Evolutionary conservation across 2,797 vertebrate genomes (phyloP).

Genomic region (Sternarchorhynchus goeldii): DNA sequence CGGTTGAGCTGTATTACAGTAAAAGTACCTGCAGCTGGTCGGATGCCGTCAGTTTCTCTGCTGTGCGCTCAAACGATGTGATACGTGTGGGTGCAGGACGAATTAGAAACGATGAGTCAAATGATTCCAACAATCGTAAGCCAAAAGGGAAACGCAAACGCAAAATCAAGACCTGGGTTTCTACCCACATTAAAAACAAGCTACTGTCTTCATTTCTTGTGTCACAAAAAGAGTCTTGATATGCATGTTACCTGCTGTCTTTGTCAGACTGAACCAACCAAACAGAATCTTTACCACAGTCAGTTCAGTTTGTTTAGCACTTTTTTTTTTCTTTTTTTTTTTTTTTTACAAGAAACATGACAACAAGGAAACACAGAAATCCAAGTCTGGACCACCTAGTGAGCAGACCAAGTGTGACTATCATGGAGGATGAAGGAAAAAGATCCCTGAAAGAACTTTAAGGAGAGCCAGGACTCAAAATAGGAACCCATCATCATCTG

Average conservation of each 20-base stretch:
- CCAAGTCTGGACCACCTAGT: neutral
- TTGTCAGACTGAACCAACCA: neutral
- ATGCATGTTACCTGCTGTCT: constrained; percentile 4
- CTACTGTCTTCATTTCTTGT: constrained; percentile 7
- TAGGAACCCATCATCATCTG: too few species aligned
- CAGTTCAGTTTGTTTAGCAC: neutral
- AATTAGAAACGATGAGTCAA: constrained; percentile 53
- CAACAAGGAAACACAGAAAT: constrained; percentile 7
- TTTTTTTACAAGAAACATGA: neutral
- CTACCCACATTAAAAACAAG: constrained; percentile 35
- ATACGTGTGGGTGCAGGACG: constrained; percentile 30
- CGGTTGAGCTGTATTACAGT: constrained; percentile 18
- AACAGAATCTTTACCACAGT: neutral
- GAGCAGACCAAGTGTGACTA: constrained; percentile 6
- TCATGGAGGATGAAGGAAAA: neutral
- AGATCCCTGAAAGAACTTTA: neutral
- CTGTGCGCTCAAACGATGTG: constrained; percentile 33
- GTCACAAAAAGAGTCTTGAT: constrained; percentile 15
- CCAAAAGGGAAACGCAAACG: constrained; percentile 30
- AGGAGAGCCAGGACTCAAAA: too few species aligned
- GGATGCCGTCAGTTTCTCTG: constrained; percentile 42
- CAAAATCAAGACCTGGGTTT: constrained; percentile 41
- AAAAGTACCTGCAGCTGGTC: constrained; percentile 36
- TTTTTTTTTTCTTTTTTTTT: neutral
- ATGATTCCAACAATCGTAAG: constrained; percentile 39